These are phyloP conservation scores for Drosophila picticornis DNA, from an alignment of 2,888 invertebrate species.

Conservation along the genomic window DNA sequence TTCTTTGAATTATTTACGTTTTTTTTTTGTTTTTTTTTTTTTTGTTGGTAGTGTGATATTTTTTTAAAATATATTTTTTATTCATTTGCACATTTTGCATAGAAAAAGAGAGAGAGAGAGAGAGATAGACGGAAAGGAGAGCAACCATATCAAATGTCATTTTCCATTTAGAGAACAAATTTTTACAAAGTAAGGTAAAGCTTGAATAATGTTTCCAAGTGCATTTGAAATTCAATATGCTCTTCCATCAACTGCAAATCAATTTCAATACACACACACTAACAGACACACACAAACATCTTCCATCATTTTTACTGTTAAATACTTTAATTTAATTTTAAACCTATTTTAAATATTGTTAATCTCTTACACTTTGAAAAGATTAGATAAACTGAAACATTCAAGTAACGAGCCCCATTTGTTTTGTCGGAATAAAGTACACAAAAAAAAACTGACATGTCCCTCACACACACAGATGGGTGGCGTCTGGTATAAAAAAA, in stretches of 20 bases:
- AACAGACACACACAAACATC: not conserved
- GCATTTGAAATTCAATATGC: constrained; percentile 1
- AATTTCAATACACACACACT: not conserved
- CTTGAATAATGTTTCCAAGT: not conserved
- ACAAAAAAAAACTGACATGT: constrained; percentile 4
- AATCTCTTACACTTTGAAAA: not conserved
- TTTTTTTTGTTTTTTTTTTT: not conserved
- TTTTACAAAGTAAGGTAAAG: constrained; percentile 10
- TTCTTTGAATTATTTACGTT: constrained; percentile 42
- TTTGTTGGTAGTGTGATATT: constrained; percentile 62
- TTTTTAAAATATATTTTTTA: constrained; percentile 46
- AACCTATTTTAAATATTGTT: not conserved
- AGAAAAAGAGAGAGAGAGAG: constrained; percentile 29
- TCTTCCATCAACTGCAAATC: constrained; percentile 4
- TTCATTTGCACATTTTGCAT: constrained; percentile 39
- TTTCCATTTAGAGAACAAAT: constrained; percentile 4
- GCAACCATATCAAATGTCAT: constrained; percentile 36
- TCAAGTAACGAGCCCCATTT: not conserved
- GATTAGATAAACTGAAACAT: constrained; percentile 9
- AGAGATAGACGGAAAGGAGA: constrained; percentile 48
- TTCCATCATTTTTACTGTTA: not conserved
- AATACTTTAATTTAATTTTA: not conserved
- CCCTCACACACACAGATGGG: constrained; percentile 1
- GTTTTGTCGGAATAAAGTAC: not conserved
- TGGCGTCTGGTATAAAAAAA: constrained; percentile 3